phyloP scores from a whole-genome alignment of 1,140 invertebrate genomes.

The Bombus waltoni region DNA sequence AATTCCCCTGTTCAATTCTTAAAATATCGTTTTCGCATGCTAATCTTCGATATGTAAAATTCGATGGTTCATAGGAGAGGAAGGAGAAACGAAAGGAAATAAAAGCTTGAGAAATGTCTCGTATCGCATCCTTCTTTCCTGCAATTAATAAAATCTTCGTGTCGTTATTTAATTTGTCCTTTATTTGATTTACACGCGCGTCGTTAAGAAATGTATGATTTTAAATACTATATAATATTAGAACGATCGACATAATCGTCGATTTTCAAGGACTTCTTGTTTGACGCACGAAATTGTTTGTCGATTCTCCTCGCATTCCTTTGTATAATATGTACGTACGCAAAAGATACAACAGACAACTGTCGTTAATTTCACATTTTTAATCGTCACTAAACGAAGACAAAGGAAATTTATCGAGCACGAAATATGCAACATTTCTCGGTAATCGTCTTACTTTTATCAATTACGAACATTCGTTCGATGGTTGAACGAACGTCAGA shows the following conservation, averaged over 20 bases:
- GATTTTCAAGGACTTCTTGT: background rate
- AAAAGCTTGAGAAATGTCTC: background rate
- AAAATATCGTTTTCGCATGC: background rate
- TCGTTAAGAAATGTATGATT: slow-evolving; percentile 49
- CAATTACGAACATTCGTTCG: background rate
- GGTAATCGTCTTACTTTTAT: background rate
- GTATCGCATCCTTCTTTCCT: background rate
- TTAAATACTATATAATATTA: slow-evolving; percentile 8
- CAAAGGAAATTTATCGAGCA: background rate
- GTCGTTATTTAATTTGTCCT: slow-evolving; percentile 33
- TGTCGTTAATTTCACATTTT: background rate
- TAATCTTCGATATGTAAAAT: background rate
- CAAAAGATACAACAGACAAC: background rate
- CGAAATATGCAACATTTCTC: background rate
- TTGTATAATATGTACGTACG: background rate
- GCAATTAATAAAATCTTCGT: slow-evolving; percentile 4
- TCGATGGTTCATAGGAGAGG: background rate
- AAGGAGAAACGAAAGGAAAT: background rate
- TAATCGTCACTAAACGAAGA: background rate
- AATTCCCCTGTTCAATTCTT: no score
- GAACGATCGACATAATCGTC: background rate
- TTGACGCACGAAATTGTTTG: slow-evolving; percentile 11
- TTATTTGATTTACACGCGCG: slow-evolving; percentile 55
- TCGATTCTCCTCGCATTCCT: background rate
- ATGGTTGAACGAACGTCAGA: background rate